Base-by-base conservation (phyloP, 2,797 vertebrate species). In the Melanogrammus aeglefinus region DNA sequence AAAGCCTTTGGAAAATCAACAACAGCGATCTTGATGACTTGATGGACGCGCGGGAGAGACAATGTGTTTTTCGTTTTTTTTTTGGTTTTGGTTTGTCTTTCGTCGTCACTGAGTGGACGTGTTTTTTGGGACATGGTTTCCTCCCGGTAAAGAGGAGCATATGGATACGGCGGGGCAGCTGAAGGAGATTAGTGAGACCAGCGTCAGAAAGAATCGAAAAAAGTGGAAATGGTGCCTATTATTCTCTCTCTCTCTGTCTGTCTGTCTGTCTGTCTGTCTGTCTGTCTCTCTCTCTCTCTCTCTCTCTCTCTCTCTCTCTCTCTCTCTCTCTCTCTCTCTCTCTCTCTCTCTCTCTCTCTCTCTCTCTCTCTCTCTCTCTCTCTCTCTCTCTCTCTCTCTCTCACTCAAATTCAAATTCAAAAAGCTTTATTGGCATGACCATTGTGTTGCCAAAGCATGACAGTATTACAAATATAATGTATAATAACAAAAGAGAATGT, bases 1-100 rank as follows among this genome's bases (percentile, higher is more conserved):
- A 77, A 66, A 89, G 87, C 81, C 80, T 88, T 90, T 90, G 88
- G 83, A 78, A 82, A 82, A 41, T 74, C 63, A 78, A 75, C 78
- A 44, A 80, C 78, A 76, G 76, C 47, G 83, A 90, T 66, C 57
- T 66, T 66, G 57, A 66, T 66, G n/a, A 66, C 78, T 78, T 63
- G 83, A 89, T 78, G 63, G 87, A 88, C 71, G 81, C 75, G 41
- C 38, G 36, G 72, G 51, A 74, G 74, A 79, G 36, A 51, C 72
- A 78, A 69, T 36, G 24, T 75, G 24, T 41, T 41, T 74, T 29
- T n/a, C n/a, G n/a, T n/a, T 74, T 24, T 44, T 74, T n/a, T 13
- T n/a, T 27, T 18, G 18, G 21, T 24, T 21, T 74, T 14, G 24
- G 44, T n/a, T 74, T 29, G 33, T 18, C 33, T 16, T 72, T 29